phyloP scores from a whole-genome alignment of 2,113 vertebrate genomes.

The Brachypteracias leptosomus region DNA sequence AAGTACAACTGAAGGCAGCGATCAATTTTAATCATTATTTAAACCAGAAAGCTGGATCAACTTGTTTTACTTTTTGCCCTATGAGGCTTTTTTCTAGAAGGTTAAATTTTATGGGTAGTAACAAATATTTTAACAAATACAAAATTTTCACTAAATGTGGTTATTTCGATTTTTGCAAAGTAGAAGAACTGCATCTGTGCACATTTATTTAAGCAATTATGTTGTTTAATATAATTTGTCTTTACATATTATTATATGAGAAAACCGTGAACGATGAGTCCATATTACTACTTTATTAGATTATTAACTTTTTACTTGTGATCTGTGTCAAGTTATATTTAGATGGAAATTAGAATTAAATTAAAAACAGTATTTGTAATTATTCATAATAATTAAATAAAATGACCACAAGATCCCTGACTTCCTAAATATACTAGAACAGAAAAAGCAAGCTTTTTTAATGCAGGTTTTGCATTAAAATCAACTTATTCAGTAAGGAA shows the following conservation, averaged over 20 bases:
- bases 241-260: conserved; percentile 16
- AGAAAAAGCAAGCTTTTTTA: neutral
- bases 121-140: neutral
- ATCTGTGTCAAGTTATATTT: conserved; percentile 58
- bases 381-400: conserved; percentile 59
- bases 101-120: neutral
- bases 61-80: neutral
- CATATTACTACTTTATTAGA: conserved; percentile 39
- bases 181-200: neutral
- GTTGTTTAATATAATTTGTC: conserved; percentile 53
- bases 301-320: conserved; percentile 48
- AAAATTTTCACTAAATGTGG: neutral
- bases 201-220: conserved; percentile 49
- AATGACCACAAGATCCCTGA: conserved; percentile 15
- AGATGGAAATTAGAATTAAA: conserved; percentile 51
- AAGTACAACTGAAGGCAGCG: neutral
- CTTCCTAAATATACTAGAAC: neutral
- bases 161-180: neutral
- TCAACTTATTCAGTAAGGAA: neutral
- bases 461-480: neutral
- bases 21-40: neutral
- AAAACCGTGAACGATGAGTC: conserved; percentile 43
- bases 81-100: neutral
- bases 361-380: conserved; percentile 56
- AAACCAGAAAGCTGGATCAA: neutral